Percentiles rank a stretch among this genome's conserved stretches.
Conservation (phyloP, 2,888 invertebrate species). For the Psococerastis gibbosa region DNA sequence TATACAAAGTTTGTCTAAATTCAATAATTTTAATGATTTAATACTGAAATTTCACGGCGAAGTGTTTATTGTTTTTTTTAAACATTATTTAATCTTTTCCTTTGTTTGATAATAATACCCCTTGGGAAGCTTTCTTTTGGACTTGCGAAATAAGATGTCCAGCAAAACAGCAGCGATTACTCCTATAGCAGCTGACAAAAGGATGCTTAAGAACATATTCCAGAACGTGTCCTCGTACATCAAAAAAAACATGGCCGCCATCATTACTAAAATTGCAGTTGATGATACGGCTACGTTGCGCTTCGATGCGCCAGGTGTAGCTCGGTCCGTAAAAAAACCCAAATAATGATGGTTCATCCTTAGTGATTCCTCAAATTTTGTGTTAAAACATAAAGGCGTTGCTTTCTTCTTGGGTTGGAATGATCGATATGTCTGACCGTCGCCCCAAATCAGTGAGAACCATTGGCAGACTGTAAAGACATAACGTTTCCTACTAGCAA, state of each 20-base stretch:
- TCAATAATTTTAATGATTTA: too few species aligned
- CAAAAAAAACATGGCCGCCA: not conserved
- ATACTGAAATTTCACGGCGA: too few species aligned
- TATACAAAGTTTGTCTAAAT: too few species aligned
- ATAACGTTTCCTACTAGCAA: not conserved
- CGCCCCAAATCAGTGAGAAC: conserved; percentile 3
- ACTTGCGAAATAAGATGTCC: too few species aligned
- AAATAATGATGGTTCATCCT: not conserved
- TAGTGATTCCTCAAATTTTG: not conserved
- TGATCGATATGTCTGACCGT: not conserved
- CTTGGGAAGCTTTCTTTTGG: too few species aligned
- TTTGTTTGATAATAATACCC: too few species aligned
- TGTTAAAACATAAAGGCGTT: not conserved
- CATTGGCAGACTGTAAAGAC: not conserved
- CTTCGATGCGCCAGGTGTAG: not conserved
- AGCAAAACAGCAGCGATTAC: too few species aligned
- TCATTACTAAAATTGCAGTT: conserved; percentile 32
- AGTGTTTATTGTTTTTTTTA: too few species aligned
- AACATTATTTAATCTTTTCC: too few species aligned
- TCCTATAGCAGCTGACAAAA: too few species aligned
- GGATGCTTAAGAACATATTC: too few species aligned
- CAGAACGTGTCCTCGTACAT: too few species aligned
- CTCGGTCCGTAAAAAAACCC: not conserved
- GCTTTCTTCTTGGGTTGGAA: not conserved
- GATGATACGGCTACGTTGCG: conserved; percentile 28